phyloP scores from a whole-genome alignment of 2,797 vertebrate species.

The Scarus forsteni region DNA sequence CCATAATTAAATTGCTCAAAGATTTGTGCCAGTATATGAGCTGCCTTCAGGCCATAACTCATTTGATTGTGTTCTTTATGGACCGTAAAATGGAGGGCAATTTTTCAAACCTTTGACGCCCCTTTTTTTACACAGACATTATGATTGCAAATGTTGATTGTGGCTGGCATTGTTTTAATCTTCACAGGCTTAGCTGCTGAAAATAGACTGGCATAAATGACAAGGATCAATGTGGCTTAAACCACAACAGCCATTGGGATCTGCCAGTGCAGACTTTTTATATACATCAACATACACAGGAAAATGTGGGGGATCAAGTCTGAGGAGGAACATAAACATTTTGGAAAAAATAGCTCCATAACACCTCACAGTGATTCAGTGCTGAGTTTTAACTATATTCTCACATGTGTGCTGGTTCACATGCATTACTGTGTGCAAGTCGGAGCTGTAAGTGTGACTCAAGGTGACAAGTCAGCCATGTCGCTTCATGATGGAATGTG shows the following conservation, averaged over 20 bases:
- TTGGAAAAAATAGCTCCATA: neutral
- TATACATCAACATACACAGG: neutral
- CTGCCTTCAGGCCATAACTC: constrained; percentile 11
- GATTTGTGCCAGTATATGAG: constrained; percentile 10
- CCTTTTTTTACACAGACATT: constrained; percentile 38
- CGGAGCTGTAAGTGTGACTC: constrained; percentile 70
- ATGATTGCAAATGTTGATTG: constrained; percentile 35
- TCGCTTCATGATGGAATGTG: constrained; percentile 81
- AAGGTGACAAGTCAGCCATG: constrained; percentile 81
- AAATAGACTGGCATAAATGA: constrained; percentile 34
- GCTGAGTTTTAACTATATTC: neutral
- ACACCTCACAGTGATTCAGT: neutral
- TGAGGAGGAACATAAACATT: neutral
- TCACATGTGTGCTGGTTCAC: constrained; percentile 28
- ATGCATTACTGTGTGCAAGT: constrained; percentile 14
- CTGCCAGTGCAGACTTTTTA: neutral
- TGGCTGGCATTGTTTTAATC: constrained; percentile 12
- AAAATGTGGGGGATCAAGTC: neutral
- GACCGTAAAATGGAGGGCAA: constrained; percentile 18
- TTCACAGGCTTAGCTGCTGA: constrained; percentile 11
- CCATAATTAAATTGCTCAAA: constrained; percentile 27
- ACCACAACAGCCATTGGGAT: constrained; percentile 10
- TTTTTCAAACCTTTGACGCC: constrained; percentile 21
- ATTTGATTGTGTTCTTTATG: constrained; percentile 26
- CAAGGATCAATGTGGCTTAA: constrained; percentile 26